phyloP scores from a whole-genome alignment of 2,113 vertebrate species.

The Megaceryle torquata region DNA sequence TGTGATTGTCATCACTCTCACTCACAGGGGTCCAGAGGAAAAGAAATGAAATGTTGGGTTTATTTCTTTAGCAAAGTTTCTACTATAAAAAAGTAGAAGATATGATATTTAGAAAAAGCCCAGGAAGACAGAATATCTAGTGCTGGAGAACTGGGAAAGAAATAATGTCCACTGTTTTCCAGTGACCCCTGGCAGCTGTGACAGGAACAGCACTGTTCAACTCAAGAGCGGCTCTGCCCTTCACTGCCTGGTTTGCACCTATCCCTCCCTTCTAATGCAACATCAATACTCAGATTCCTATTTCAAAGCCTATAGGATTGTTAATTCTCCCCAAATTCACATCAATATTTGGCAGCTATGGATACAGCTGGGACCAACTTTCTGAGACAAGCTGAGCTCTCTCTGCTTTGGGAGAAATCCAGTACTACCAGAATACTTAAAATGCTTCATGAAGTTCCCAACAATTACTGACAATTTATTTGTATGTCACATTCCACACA shows the following conservation, averaged over 20 bases:
- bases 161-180: slow-evolving; percentile 16
- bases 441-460: not conserved
- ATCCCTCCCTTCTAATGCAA: not conserved
- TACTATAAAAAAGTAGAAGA: not conserved
- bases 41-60: not conserved
- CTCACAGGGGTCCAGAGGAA: not conserved
- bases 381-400: not conserved
- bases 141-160: not conserved
- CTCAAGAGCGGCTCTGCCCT: not conserved
- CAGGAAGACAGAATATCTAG: not conserved
- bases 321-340: not conserved
- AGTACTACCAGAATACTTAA: not conserved
- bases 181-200: slow-evolving; percentile 56
- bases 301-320: not conserved
- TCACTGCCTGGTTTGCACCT: not conserved
- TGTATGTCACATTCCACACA: not conserved
- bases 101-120: rapidly evolving
- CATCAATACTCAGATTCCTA: not conserved
- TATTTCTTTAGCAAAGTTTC: not conserved
- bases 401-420: not conserved
- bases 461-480: not conserved
- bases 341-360: not conserved
- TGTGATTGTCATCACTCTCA: not conserved
- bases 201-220: slow-evolving; percentile 21
- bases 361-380: not conserved